These are phyloP conservation scores for Caenorhabditis virilis DNA, from an alignment of 2,888 invertebrate genomes.

Conservation along the genomic window DNA sequence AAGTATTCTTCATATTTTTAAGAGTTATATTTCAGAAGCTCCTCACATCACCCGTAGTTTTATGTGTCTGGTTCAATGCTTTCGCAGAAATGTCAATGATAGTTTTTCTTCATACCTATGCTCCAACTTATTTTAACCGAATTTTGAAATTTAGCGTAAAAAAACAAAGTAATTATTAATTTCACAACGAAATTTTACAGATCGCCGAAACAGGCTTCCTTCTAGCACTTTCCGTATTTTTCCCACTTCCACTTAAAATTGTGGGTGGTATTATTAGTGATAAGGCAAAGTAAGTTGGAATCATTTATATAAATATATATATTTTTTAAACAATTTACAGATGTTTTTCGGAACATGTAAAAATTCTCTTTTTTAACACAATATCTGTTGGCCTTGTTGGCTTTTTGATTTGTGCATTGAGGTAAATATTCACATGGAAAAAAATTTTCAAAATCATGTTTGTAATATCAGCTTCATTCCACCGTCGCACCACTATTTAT, in stretches of 20 bases:
- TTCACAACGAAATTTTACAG: neutral
- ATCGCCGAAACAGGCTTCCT: conserved; percentile 38
- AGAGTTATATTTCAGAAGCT: conserved; percentile 47
- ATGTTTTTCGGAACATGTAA: conserved; percentile 37
- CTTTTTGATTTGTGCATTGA: conserved; percentile 33
- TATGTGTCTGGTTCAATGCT: conserved; percentile 60
- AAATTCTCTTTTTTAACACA: conserved; percentile 55
- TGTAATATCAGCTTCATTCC: conserved; percentile 23
- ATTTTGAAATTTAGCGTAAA: conserved; percentile 48
- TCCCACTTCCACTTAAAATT: conserved; percentile 53
- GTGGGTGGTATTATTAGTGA: conserved; percentile 56
- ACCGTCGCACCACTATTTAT: conserved; percentile 12
- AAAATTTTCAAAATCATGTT: neutral
- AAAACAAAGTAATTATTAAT: conserved; percentile 14
- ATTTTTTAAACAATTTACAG: no score
- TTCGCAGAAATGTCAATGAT: conserved; percentile 62
- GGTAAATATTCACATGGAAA: conserved; percentile 26
- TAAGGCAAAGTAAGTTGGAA: conserved; percentile 32
- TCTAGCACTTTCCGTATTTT: conserved; percentile 25
- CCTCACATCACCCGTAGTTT: conserved; percentile 51
- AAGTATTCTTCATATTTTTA: neutral
- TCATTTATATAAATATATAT: no score
- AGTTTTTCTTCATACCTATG: conserved; percentile 61
- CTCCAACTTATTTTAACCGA: conserved; percentile 58
- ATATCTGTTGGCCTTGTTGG: conserved; percentile 54